Conservation (phyloP, 1,140 invertebrate species). For the Drosophila fuyamai region DNA sequence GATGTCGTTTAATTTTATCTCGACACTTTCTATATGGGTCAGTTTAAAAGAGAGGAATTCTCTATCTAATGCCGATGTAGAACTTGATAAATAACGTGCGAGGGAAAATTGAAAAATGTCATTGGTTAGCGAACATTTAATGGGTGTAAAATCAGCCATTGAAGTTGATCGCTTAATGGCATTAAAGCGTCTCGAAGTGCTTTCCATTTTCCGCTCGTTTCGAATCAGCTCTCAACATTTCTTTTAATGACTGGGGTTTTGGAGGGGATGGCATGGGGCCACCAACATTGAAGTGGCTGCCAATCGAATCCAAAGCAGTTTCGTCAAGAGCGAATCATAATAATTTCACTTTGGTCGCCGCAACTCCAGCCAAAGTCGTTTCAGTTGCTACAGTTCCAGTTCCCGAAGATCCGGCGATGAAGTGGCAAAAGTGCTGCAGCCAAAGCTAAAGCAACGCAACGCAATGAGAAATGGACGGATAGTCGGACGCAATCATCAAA, state of each 20-base stretch:
- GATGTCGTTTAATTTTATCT: constrained; percentile 34
- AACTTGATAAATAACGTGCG: background rate
- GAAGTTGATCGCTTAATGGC: constrained; percentile 42
- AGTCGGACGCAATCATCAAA: constrained; percentile 25
- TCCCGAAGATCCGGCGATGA: constrained; percentile 41
- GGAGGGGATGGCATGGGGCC: constrained; percentile 9
- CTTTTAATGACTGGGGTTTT: constrained; percentile 28
- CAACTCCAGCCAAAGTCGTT: constrained; percentile 22
- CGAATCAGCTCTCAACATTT: constrained; percentile 40
- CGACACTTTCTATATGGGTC: constrained; percentile 43
- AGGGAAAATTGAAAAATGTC: constrained; percentile 6
- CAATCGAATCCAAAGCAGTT: constrained; percentile 54
- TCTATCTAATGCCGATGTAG: background rate
- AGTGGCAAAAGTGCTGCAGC: constrained; percentile 74
- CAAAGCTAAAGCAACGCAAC: constrained; percentile 35
- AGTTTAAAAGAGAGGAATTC: constrained; percentile 18
- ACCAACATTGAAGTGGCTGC: constrained; percentile 49
- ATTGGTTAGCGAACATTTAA: constrained; percentile 35
- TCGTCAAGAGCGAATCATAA: constrained; percentile 58
- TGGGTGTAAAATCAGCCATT: constrained; percentile 25
- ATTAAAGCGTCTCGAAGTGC: constrained; percentile 44
- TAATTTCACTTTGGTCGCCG: constrained; percentile 74
- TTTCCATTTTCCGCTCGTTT: constrained; percentile 62
- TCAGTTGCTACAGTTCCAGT: constrained; percentile 12
- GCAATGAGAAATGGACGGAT: background rate